Evolutionary conservation across 2,888 invertebrate species (phyloP), one percentile per base, ranked within the genome.

Genomic region (Drosophila aldrichi): DNA sequence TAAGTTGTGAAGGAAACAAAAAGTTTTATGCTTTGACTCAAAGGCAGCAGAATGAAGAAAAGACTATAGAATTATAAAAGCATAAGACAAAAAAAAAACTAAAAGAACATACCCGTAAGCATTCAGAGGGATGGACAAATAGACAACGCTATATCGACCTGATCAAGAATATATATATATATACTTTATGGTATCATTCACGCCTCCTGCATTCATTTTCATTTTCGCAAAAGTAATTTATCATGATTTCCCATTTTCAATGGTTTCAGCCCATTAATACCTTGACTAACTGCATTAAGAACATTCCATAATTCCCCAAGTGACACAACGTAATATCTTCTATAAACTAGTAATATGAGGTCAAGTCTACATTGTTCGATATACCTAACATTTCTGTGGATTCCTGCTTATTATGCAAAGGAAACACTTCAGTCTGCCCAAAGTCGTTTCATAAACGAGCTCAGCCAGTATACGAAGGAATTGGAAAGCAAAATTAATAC

Each of bases 401-500:
- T 57, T 16, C 4, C 10, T 7, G 38, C 8, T 9, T 40, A 22
- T 3, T 10, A 20, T 10, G 40, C 12, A 4, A 16, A 10, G 20
- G 59, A 48, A 10, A 14, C 8, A 0, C 25, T 74, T 1, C 22
- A 62, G 8, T 29, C 71, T 2, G 18, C 56, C 29, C 65, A 78
- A 48, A 44, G 5, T 1, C 18, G 32, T 14, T 55, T 78, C 3
- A 51, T 78, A 16, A 18, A 18, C 9, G 68, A 78, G 16, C 36
- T 78, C 8, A 32, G 16, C 1, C n/a, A 29, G 9, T 78, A 65
- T 34, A 5, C 49, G 34, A 2, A 32, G 3, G 64, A 29, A 10
- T 40, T 77, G 22, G 34, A 38, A 16, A 16, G 16, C 1, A 78
- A 75, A 63, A 78, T 78, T 1, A 7, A 57, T 8, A 32, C 20